Percentiles rank a stretch among this genome's conserved stretches.
phyloP scores from a whole-genome alignment of 2,888 invertebrate genomes.

The Pristionchus japonicus region DNA sequence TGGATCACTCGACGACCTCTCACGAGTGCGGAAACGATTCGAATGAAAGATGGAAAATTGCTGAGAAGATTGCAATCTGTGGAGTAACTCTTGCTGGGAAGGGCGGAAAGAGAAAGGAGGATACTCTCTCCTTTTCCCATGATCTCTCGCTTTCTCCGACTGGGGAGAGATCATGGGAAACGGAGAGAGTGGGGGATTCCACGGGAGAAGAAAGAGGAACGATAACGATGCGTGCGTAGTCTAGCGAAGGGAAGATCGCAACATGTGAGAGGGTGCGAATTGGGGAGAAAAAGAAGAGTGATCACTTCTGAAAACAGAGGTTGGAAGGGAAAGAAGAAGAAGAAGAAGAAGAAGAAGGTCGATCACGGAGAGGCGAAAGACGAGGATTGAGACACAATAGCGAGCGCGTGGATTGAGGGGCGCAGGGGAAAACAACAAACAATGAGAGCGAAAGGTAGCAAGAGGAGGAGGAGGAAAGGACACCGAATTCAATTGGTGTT shows the following conservation, averaged over 20 bases:
- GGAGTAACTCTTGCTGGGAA: background rate
- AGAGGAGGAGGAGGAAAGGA: background rate
- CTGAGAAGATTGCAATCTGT: background rate
- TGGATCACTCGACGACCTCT: background rate
- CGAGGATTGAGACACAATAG: slow-evolving; percentile 13
- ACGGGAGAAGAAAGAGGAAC: background rate
- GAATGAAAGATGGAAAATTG: background rate
- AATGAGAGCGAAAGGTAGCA: slow-evolving; percentile 5
- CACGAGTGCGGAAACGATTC: background rate
- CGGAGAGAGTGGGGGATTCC: too few species aligned
- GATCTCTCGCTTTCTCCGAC: too few species aligned
- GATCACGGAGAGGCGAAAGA: background rate
- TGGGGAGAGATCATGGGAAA: too few species aligned
- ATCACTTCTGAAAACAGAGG: slow-evolving; percentile 16
- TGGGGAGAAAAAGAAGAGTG: background rate
- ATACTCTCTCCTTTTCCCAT: too few species aligned
- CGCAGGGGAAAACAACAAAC: slow-evolving; percentile 1
- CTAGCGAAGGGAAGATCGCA: slow-evolving; percentile 9
- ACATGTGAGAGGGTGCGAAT: slow-evolving; percentile 16
- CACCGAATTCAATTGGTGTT: background rate
- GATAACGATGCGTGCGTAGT: slow-evolving; percentile 9
- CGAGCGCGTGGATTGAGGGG: background rate
- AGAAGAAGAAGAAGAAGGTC: background rate
- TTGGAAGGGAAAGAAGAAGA: background rate
- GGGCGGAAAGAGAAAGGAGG: background rate